Conservation (phyloP, 1,140 invertebrate species). For the Daktulosphaira vitifoliae region DNA sequence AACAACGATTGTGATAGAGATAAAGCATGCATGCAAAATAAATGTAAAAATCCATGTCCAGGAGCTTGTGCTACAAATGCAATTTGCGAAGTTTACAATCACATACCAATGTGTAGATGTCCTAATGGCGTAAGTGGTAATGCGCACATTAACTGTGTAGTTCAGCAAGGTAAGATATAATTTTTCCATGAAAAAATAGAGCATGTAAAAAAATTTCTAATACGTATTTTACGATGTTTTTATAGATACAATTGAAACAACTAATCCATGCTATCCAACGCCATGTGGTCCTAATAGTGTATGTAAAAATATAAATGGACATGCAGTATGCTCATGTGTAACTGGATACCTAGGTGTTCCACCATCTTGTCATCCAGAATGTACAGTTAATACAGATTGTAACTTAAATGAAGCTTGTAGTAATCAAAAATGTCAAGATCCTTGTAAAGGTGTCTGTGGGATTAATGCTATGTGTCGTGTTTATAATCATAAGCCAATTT, state of each 20-base stretch:
- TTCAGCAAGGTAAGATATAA: slow-evolving; percentile 38
- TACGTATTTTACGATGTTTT: too few relatives aligned
- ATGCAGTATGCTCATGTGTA: slow-evolving; percentile 57
- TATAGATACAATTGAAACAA: slow-evolving; percentile 37
- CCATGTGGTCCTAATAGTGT: slow-evolving; percentile 60
- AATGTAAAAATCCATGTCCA: slow-evolving; percentile 64
- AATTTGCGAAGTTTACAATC: slow-evolving; percentile 58
- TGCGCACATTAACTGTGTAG: slow-evolving; percentile 54
- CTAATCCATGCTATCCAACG: slow-evolving; percentile 59
- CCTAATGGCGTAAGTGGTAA: slow-evolving; percentile 56
- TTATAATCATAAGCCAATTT: slow-evolving; percentile 57
- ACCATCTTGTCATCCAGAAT: slow-evolving; percentile 55
- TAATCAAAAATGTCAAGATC: slow-evolving; percentile 56
- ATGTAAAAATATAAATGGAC: slow-evolving; percentile 54
- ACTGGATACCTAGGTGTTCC: slow-evolving; percentile 46
- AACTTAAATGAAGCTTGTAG: slow-evolving; percentile 51
- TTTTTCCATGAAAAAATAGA: not conserved
- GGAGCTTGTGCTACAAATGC: slow-evolving; percentile 65
- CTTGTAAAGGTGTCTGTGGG: slow-evolving; percentile 58
- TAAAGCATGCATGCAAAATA: slow-evolving; percentile 57
- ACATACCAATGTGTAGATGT: slow-evolving; percentile 64
- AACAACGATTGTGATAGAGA: slow-evolving; percentile 58
- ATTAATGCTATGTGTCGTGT: slow-evolving; percentile 55
- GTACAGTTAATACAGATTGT: slow-evolving; percentile 56
- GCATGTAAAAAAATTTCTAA: slow-evolving; percentile 32